These are phyloP conservation scores for Drosophila sproati DNA, from an alignment of 1,140 invertebrate genomes.

Conservation along the genomic window DNA sequence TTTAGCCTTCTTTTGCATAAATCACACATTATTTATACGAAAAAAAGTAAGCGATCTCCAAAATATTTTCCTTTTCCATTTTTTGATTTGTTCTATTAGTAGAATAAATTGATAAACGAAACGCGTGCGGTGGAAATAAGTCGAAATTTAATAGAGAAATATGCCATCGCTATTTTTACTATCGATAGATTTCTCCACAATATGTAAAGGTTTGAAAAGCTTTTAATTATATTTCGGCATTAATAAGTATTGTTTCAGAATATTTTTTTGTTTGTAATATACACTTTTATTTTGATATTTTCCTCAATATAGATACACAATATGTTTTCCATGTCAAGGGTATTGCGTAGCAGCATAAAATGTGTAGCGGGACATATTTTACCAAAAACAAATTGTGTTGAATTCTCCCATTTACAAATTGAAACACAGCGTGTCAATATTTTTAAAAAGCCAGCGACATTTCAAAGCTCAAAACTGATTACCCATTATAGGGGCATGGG, in stretches of 20 bases:
- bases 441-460: not conserved
- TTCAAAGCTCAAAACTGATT: not conserved
- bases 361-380: no score
- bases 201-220: no score
- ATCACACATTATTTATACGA: no score
- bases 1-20: no score
- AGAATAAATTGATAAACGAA: no score
- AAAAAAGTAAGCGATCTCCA: no score
- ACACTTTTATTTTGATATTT: not conserved
- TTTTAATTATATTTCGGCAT: not conserved
- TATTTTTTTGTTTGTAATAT: not conserved
- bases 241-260: not conserved
- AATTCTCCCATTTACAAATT: not conserved
- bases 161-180: not conserved
- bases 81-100: no score
- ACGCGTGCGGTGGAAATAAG: no score
- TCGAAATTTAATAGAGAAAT: no score
- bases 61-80: no score
- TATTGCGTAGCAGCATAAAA: not conserved
- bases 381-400: not conserved
- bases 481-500: constrained; percentile 4
- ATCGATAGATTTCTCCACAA: not conserved
- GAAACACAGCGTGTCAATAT: no score
- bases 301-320: not conserved
- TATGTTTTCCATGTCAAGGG: constrained; percentile 8